Base-by-base conservation (phyloP, 2,113 vertebrate genomes). In the Gallinago jamesoni region DNA sequence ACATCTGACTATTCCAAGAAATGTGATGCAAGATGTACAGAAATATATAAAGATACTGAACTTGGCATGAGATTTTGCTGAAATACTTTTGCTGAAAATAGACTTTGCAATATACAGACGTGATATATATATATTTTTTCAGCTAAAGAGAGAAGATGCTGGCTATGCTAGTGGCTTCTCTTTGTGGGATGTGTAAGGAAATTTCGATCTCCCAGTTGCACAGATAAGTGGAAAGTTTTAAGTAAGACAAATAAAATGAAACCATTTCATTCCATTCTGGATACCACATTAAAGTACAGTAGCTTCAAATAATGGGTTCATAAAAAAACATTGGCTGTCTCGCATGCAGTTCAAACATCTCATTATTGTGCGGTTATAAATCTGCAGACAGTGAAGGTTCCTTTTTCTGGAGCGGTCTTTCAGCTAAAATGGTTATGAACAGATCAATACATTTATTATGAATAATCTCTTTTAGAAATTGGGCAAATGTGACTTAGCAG, bases 191-290 rank as follows among this genome's bases (percentile, higher is more conserved):
- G 63, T 64, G 67, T 76, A 87, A 82, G 60, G 72, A 95, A 95
- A 89, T 80, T 95, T 89, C 63, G 84, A 47, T 81, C 73, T 87
- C 30, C 68, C 84, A 53, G 30, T 69, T 70, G 57, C 55, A 86
- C 50, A 85, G n/a, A 93, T 62, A 94, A 59, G 63, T 92, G 87
- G 78, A 96, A 97, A 87, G 5, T 92, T 93, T 97, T 96, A 89
- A 93, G 74, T 69, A 93, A 97, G 91, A 75, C 45, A 90, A 94
- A 97, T 94, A 89, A 93, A 96, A 90, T 73, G 11, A 95, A 90
- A 92, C 50, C 12, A 50, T 89, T 96, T 96, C 39, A 81, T 96
- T 97, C 89, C 52, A 86, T 94, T 90, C 64, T 82, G 48, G 35
- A 68, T 93, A 88, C 57, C 37, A 89, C 33, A 84, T 83, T 91